Evolutionary conservation across 1,140 invertebrate species (phyloP).

Genomic region (Sminthurinus signatus): DNA sequence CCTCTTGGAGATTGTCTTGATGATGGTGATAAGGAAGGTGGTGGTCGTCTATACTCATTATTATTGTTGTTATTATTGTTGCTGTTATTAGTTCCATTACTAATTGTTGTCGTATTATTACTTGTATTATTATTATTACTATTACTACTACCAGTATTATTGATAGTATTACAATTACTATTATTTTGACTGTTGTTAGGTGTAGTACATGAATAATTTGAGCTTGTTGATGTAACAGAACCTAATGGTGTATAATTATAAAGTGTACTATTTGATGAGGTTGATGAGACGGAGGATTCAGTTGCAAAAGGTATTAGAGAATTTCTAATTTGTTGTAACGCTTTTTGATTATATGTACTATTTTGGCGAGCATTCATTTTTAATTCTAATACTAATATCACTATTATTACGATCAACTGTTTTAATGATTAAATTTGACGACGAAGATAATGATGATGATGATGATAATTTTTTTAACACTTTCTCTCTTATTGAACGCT

Average conservation of each 20-base stretch:
- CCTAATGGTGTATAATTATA: conserved; percentile 6
- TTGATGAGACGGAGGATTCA: not conserved
- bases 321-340: conserved; percentile 33
- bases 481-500: not conserved
- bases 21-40: conserved; percentile 35
- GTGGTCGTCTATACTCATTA: conserved; percentile 11
- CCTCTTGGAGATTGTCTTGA: conserved; percentile 14
- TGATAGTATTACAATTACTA: no score
- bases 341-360: conserved; percentile 34
- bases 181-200: no score
- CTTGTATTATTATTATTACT: no score
- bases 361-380: conserved; percentile 22
- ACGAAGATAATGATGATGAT: no score
- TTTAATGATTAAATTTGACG: not conserved
- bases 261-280: no score
- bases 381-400: not conserved
- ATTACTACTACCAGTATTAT: no score
- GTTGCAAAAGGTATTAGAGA: conserved; percentile 34
- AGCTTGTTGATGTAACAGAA: conserved; percentile 10
- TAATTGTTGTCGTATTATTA: no score
- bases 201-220: not conserved
- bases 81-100: not conserved
- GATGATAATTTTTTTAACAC: not conserved
- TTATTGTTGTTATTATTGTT: conserved; percentile 16
- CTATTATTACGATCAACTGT: conserved; percentile 4